Evolutionary conservation across 1,140 invertebrate genomes (phyloP).

Genomic region (Diplogasteroides magnus): DNA sequence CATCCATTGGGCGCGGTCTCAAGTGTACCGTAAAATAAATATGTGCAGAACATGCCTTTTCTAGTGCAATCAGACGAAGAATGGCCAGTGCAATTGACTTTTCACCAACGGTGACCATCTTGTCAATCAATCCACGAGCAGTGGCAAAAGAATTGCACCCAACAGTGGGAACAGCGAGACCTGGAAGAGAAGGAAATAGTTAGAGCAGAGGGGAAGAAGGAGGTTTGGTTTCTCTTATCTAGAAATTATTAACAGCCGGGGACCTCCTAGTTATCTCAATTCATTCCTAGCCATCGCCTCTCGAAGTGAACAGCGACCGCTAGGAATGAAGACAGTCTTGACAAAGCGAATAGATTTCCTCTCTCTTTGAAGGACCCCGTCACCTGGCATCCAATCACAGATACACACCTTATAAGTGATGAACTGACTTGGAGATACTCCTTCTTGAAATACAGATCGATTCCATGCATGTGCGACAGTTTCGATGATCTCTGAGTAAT

Average conservation of each 20-base stretch:
- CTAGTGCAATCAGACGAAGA: conserved; percentile 71
- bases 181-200: conserved; percentile 41
- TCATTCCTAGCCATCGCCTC: too few species aligned
- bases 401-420: too few species aligned
- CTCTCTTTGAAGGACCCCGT: conserved; percentile 91
- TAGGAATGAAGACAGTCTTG: conserved; percentile 77
- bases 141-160: conserved; percentile 81
- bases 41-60: conserved; percentile 63
- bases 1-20: background rate
- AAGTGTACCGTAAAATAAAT: background rate
- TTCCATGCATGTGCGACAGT: conserved; percentile 70
- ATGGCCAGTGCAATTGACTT: conserved; percentile 77
- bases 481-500: conserved; percentile 42
- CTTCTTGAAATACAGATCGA: conserved; percentile 85
- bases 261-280: conserved; percentile 74
- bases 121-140: conserved; percentile 71
- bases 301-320: conserved; percentile 63
- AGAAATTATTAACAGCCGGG: conserved; percentile 74
- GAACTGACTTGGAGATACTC: conserved; percentile 73
- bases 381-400: too few species aligned
- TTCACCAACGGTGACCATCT: conserved; percentile 67
- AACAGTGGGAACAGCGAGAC: conserved; percentile 77
- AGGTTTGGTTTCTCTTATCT: too few species aligned
- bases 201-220: too few species aligned
- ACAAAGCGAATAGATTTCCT: conserved; percentile 76